A percentile compares a stretch with the other conserved stretches of the same genome.
These are phyloP conservation scores for Pelosia muscerda DNA, from an alignment of 2,888 invertebrate species.

Conservation along the genomic window DNA sequence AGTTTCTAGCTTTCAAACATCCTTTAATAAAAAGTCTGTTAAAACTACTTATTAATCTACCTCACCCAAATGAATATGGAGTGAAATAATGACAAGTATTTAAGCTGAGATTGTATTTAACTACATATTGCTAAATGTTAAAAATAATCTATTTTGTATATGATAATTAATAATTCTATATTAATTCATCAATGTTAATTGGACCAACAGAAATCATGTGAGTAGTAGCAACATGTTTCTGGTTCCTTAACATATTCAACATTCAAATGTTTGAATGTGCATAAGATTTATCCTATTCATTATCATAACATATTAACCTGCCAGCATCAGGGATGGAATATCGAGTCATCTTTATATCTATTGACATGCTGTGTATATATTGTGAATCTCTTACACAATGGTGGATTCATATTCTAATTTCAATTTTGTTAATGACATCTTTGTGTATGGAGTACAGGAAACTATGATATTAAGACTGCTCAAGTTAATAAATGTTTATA, in stretches of 20 bases:
- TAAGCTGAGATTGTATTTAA: constrained; percentile 1
- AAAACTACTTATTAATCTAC: constrained; percentile 8
- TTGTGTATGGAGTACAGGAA: background rate
- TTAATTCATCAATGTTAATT: background rate
- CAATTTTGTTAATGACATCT: background rate
- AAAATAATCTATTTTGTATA: background rate
- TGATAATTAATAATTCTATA: background rate
- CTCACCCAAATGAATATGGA: constrained; percentile 8
- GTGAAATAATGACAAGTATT: background rate
- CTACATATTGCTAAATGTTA: background rate
- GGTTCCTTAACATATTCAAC: background rate
- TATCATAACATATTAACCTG: background rate
- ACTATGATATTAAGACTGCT: background rate
- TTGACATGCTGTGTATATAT: background rate
- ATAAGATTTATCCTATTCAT: background rate
- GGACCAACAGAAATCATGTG: background rate
- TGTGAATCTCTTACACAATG: background rate
- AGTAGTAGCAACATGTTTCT: background rate
- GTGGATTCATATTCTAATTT: background rate
- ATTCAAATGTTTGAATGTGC: background rate
- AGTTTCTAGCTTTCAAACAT: background rate
- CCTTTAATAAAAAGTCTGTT: background rate
- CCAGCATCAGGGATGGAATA: constrained; percentile 24
- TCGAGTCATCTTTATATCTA: constrained; percentile 26
- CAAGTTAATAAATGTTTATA: background rate